Percentiles rank a stretch among this genome's conserved stretches.
phyloP scores from a whole-genome alignment of 2,797 vertebrate genomes.

The Artibeus lituratus region DNA sequence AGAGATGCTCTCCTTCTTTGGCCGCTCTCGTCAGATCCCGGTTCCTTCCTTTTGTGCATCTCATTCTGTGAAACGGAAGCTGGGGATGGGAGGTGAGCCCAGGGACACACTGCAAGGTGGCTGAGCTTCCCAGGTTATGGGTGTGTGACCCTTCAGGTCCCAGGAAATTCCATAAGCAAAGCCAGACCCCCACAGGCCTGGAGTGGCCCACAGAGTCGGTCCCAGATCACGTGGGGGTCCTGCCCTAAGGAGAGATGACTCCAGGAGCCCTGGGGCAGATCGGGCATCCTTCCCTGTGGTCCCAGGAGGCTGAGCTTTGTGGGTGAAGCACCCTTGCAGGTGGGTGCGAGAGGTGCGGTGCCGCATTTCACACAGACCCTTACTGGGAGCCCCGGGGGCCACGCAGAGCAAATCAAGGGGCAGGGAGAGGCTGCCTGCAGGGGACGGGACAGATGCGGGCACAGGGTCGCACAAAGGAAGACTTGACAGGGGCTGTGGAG shows the following conservation, averaged over 20 bases:
- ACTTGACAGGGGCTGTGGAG: background rate
- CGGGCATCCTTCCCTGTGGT: background rate
- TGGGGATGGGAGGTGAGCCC: too few relatives aligned
- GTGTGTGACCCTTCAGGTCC: too few relatives aligned
- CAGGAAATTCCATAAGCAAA: background rate
- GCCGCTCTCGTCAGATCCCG: background rate
- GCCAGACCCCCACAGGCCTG: background rate
- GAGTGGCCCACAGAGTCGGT: background rate
- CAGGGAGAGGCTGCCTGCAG: background rate
- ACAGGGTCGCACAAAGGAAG: background rate
- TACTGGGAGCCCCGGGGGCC: background rate
- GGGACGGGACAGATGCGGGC: accelerated
- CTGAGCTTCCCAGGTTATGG: background rate
- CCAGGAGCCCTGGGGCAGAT: accelerated
- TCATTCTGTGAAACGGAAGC: background rate
- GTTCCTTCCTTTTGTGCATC: background rate
- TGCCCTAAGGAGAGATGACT: background rate
- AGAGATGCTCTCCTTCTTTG: background rate
- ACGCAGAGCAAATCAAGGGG: background rate
- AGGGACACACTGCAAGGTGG: accelerated
- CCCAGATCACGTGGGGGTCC: background rate
- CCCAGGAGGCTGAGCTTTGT: background rate
- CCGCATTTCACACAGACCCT: background rate
- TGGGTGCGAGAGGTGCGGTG: background rate
- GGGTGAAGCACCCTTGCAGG: background rate